Evolutionary conservation across 2,888 invertebrate genomes (phyloP).

Genomic region (Dioctria rufipes): DNA sequence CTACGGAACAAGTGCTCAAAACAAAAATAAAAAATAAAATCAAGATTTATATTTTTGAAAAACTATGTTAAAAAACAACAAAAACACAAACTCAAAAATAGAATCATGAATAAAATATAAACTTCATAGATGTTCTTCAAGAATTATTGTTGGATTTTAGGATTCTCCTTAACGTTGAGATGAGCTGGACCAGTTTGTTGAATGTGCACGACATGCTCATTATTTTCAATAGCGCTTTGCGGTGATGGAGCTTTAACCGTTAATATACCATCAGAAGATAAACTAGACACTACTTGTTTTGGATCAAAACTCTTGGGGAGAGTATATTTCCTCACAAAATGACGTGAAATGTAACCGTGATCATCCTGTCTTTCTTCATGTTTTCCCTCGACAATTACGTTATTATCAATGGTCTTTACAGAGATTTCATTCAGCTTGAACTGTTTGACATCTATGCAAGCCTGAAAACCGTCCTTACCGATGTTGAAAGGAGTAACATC

Average conservation of each 20-base stretch:
- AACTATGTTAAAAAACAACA: too few species aligned
- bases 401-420: constrained; percentile 79
- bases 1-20: too few species aligned
- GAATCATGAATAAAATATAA: too few species aligned
- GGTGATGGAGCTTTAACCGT: constrained; percentile 79
- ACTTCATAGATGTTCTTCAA: too few species aligned
- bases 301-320: constrained; percentile 81
- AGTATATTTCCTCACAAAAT: constrained; percentile 82
- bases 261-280: constrained; percentile 87
- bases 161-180: constrained; percentile 65
- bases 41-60: too few species aligned
- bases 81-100: too few species aligned
- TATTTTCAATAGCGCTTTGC: constrained; percentile 63
- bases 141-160: constrained; percentile 54
- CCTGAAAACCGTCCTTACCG: constrained; percentile 80
- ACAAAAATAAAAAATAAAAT: too few species aligned
- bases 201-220: constrained; percentile 75
- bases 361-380: constrained; percentile 82
- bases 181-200: constrained; percentile 76
- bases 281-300: constrained; percentile 80
- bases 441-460: constrained; percentile 79
- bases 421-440: constrained; percentile 80
- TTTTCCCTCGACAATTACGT: constrained; percentile 79
- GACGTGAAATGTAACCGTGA: constrained; percentile 84
- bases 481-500: background rate